Evolutionary conservation across 2,113 vertebrate genomes (phyloP).

Genomic region (Dasyprocta punctata): DNA sequence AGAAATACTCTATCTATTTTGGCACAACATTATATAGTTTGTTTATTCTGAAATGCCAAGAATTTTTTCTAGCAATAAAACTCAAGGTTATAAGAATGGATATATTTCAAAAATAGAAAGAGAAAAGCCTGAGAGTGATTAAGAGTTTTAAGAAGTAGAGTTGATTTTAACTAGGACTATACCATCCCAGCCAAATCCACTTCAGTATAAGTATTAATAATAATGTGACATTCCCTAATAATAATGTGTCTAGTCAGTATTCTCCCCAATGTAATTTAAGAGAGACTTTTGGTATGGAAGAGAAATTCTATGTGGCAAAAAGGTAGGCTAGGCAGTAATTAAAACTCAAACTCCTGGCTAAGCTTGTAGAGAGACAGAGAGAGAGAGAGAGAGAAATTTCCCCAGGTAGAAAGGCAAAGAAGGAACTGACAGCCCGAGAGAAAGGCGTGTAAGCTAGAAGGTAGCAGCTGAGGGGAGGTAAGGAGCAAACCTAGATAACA

Average conservation of each 20-base stretch:
- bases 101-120: constrained; percentile 74
- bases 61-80: constrained; percentile 78
- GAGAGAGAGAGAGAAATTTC: not conserved
- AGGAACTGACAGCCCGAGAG: not conserved
- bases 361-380: not conserved
- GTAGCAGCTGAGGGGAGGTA: not conserved
- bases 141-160: constrained; percentile 69
- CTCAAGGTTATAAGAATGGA: constrained; percentile 69
- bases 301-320: constrained; percentile 59
- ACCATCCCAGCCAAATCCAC: constrained; percentile 56
- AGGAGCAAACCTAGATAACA: constrained; percentile 8
- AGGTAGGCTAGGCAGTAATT: constrained; percentile 46
- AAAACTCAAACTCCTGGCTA: constrained; percentile 46
- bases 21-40: constrained; percentile 69
- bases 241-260: constrained; percentile 62
- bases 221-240: constrained; percentile 59
- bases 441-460: not conserved
- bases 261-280: constrained; percentile 65
- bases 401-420: no score
- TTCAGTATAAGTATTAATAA: constrained; percentile 59
- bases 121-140: constrained; percentile 76
- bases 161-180: constrained; percentile 70
- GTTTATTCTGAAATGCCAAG: constrained; percentile 76
- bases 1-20: constrained; percentile 74
- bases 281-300: not conserved